A percentile compares a stretch with the other conserved stretches of the same genome.
These are phyloP conservation scores for Melanaphis sacchari DNA, from an alignment of 1,140 invertebrate species.

Conservation along the genomic window DNA sequence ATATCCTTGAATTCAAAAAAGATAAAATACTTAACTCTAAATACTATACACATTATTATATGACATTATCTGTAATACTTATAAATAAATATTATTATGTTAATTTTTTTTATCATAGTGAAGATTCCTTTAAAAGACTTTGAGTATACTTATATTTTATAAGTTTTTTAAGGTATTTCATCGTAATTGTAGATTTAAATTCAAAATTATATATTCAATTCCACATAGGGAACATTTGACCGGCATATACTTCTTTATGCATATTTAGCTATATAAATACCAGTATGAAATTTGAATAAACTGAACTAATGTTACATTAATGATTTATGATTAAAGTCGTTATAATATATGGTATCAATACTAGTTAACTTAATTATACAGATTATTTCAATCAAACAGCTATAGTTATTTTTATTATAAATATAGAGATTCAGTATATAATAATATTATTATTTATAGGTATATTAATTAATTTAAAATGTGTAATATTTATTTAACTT, in stretches of 20 bases:
- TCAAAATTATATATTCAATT: neutral
- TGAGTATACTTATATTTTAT: neutral
- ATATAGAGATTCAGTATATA: neutral
- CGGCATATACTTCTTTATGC: no score
- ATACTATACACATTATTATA: neutral
- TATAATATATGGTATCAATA: neutral
- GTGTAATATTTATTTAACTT: neutral
- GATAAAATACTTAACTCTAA: no score
- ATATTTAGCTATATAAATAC: no score
- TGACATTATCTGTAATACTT: neutral
- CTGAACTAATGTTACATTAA: neutral
- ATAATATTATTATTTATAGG: neutral
- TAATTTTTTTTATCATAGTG: neutral
- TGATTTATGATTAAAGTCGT: neutral
- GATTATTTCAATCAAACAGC: neutral
- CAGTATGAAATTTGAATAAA: no score
- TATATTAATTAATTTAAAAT: neutral
- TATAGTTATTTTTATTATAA: neutral
- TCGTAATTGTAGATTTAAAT: neutral
- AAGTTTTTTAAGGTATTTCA: neutral
- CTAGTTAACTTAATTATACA: neutral
- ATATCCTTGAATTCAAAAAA: no score
- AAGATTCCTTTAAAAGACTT: neutral
- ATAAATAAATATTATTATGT: neutral
- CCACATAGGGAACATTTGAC: no score